Evolutionary conservation across 2,113 vertebrate genomes (phyloP).

Genomic region (Ascaphus truei): DNA sequence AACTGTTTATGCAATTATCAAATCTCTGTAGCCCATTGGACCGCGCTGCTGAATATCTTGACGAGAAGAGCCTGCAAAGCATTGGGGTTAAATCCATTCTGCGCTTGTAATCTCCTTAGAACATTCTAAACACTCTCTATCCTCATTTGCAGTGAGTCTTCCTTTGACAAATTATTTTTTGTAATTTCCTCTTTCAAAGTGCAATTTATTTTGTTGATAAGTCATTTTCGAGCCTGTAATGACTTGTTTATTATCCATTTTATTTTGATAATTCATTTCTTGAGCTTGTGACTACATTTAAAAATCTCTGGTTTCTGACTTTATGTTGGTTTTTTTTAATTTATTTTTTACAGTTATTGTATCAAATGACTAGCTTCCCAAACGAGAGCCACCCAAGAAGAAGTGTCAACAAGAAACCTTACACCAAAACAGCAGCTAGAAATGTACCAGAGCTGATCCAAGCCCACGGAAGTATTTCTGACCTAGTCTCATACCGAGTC

Average conservation of each 20-base stretch:
- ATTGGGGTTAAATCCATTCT: too few species aligned
- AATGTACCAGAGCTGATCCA: too few species aligned
- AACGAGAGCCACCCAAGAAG: conserved; percentile 2
- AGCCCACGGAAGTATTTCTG: not conserved
- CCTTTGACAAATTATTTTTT: not conserved
- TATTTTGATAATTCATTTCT: not conserved
- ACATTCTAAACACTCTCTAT: too few species aligned
- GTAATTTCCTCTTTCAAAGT: not conserved
- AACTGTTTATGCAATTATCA: too few species aligned
- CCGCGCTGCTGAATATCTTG: too few species aligned
- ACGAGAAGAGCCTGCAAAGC: too few species aligned
- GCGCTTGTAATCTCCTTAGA: not conserved
- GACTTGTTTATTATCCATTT: not conserved
- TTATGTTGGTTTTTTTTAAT: not conserved
- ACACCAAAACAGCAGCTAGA: not conserved
- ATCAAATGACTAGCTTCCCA: not conserved
- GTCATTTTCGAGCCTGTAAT: not conserved
- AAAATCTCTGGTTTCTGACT: not conserved
- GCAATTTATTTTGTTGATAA: not conserved
- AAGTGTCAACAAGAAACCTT: not conserved
- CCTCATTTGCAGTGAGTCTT: too few species aligned
- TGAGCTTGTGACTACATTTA: not conserved
- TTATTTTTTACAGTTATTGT: too few species aligned
- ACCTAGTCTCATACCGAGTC: not conserved
- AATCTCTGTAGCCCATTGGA: too few species aligned